These are phyloP conservation scores for Pholis gunnellus DNA, from an alignment of 2,113 vertebrate genomes.

Conservation along the genomic window DNA sequence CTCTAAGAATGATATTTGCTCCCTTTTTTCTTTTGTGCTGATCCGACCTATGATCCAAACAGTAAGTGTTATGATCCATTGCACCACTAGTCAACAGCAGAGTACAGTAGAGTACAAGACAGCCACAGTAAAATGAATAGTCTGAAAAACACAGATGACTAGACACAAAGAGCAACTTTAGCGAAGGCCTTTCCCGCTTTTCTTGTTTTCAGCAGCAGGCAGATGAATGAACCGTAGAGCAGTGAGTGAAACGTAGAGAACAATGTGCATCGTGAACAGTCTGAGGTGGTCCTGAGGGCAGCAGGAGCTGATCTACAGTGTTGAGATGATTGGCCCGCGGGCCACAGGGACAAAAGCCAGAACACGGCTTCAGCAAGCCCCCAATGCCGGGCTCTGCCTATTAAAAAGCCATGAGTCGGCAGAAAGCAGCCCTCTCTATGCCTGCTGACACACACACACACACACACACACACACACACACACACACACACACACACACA, in stretches of 20 bases:
- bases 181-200: background rate
- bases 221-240: background rate
- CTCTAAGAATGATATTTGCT: background rate
- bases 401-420: conserved; percentile 69
- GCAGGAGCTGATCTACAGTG: conserved; percentile 25
- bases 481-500: conserved; percentile 32
- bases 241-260: conserved; percentile 4
- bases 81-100: background rate
- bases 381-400: conserved; percentile 34
- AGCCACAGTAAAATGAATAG: background rate
- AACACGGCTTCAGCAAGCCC: conserved; percentile 47
- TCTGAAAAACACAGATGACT: background rate
- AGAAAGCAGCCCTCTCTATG: conserved; percentile 36
- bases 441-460: conserved; percentile 34
- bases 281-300: conserved; percentile 28
- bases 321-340: conserved; percentile 51
- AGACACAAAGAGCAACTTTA: background rate
- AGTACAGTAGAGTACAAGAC: background rate
- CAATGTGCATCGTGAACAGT: conserved; percentile 38
- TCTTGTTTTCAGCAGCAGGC: background rate
- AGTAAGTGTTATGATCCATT: background rate
- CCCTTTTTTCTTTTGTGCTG: background rate
- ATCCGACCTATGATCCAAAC: background rate
- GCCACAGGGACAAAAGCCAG: conserved; percentile 41
- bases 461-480: conserved; percentile 46